Conservation (phyloP, 2,113 vertebrate species). For the Rhagologus leucostigma region DNA sequence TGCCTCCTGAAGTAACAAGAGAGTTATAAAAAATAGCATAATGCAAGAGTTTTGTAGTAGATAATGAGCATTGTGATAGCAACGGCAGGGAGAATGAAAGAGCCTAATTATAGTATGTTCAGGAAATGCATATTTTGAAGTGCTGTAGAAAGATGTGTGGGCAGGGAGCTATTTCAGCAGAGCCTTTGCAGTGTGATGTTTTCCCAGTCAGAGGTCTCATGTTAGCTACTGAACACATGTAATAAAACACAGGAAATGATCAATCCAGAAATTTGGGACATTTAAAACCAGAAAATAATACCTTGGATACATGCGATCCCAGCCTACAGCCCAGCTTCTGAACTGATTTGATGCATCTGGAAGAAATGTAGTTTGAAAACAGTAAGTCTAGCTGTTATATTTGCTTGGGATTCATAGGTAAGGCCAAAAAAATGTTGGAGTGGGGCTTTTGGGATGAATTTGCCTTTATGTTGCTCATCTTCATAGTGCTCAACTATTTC, state of each 20-base stretch:
- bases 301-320: neutral
- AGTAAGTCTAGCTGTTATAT: neutral
- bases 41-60: neutral
- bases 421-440: neutral
- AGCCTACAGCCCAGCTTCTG: neutral
- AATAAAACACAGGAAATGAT: constrained; percentile 12
- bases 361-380: neutral
- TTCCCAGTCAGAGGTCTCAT: neutral
- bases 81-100: neutral
- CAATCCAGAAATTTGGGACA: neutral
- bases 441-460: neutral
- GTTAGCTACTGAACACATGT: neutral
- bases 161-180: constrained; percentile 37
- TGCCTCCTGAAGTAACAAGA: neutral
- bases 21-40: neutral
- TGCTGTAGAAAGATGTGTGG: constrained; percentile 33
- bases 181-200: neutral
- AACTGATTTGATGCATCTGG: neutral
- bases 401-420: neutral
- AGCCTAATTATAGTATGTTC: constrained; percentile 19
- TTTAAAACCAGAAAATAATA: neutral
- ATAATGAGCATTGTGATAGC: constrained; percentile 45
- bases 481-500: neutral
- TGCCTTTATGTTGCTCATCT: neutral
- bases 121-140: constrained; percentile 36